A percentile compares a stretch with the other conserved stretches of the same genome.
Conservation (phyloP, 2,113 vertebrate species). For the Turnix velox region DNA sequence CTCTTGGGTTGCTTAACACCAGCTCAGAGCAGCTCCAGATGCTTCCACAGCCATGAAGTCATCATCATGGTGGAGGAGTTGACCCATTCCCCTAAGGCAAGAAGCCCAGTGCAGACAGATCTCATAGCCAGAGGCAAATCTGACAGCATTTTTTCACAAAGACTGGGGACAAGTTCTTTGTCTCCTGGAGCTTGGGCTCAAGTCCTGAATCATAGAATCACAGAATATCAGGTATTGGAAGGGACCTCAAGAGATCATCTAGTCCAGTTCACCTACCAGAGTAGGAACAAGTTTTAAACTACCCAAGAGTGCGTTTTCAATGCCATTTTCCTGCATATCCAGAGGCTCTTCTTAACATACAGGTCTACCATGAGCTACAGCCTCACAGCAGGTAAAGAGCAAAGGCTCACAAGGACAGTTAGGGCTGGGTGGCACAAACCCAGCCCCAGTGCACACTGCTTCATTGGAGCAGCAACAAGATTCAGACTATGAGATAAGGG, state of each 20-base stretch:
- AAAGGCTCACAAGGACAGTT: rapidly evolving
- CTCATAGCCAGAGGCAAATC: not conserved
- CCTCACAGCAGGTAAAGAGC: not conserved
- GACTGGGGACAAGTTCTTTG: not conserved
- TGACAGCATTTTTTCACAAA: not conserved
- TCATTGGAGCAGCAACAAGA: not conserved
- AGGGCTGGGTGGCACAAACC: not conserved
- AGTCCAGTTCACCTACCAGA: too few relatives aligned
- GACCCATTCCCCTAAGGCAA: not conserved
- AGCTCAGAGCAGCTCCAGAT: not conserved
- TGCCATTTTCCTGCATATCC: not conserved
- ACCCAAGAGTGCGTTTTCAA: not conserved
- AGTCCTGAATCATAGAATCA: too few relatives aligned
- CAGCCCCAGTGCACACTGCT: not conserved
- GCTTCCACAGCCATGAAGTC: not conserved
- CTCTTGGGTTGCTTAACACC: not conserved
- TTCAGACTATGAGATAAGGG: not conserved
- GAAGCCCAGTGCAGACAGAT: not conserved
- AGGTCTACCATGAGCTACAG: not conserved
- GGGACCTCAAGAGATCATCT: too few relatives aligned
- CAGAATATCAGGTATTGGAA: too few relatives aligned
- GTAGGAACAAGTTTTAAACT: too few relatives aligned
- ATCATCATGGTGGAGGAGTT: not conserved
- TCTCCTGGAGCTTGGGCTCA: not conserved
- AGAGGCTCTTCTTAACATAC: rapidly evolving